Percentiles rank a stretch among this genome's conserved stretches.
These are phyloP conservation scores for Dorcus hopei DNA, from an alignment of 2,888 invertebrate genomes.

Conservation along the genomic window DNA sequence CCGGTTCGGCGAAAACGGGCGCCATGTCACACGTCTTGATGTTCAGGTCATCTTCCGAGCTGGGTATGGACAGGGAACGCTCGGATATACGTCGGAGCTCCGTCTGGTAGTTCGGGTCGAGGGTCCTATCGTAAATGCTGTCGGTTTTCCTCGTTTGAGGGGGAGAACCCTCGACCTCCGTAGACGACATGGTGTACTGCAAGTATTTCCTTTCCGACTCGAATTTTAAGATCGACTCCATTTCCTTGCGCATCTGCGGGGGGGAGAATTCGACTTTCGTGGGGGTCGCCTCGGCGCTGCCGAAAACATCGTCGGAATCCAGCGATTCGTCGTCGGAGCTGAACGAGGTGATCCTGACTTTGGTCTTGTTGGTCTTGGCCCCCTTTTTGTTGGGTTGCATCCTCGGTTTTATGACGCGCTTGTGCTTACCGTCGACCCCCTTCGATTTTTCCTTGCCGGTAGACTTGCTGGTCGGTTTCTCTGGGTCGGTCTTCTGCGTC, in stretches of 20 bases:
- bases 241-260: conserved; percentile 71
- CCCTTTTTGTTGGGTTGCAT: conserved; percentile 60
- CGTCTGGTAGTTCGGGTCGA: conserved; percentile 62
- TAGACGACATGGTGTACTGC: conserved; percentile 65
- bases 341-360: conserved; percentile 72
- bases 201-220: conserved; percentile 67
- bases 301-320: conserved; percentile 75
- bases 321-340: conserved; percentile 75
- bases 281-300: conserved; percentile 71
- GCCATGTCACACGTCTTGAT: conserved; percentile 55
- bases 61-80: conserved; percentile 71
- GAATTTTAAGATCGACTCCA: conserved; percentile 69
- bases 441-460: conserved; percentile 32
- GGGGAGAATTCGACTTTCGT: conserved; percentile 70
- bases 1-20: conserved; percentile 44
- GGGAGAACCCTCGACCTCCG: conserved; percentile 74
- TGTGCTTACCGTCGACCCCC: conserved; percentile 53
- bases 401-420: conserved; percentile 61
- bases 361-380: conserved; percentile 62
- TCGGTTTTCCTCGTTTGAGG: conserved; percentile 70
- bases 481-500: conserved; percentile 30
- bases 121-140: conserved; percentile 57
- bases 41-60: conserved; percentile 70
- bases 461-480: conserved; percentile 45
- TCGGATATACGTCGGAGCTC: conserved; percentile 70